These are phyloP conservation scores for Oppia nitens DNA, from an alignment of 1,140 invertebrate genomes.

Conservation along the genomic window DNA sequence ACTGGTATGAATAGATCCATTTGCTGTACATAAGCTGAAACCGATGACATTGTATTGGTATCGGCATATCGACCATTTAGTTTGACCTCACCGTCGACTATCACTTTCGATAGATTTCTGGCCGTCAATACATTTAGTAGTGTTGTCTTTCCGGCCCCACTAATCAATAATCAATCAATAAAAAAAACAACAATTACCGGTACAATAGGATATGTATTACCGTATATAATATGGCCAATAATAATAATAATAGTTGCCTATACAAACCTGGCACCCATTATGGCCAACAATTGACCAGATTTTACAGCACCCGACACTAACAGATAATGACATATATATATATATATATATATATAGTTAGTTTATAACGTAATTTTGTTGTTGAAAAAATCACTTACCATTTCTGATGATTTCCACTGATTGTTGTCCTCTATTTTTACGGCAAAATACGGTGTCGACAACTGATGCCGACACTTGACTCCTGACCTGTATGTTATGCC, in stretches of 20 bases:
- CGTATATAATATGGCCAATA: background rate
- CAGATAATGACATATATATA: too few species aligned
- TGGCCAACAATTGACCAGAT: constrained; percentile 71
- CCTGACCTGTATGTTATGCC: constrained; percentile 49
- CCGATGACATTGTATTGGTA: constrained; percentile 26
- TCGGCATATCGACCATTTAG: constrained; percentile 47
- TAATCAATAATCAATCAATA: background rate
- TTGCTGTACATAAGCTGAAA: constrained; percentile 89
- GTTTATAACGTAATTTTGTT: constrained; percentile 15
- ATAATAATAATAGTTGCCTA: background rate
- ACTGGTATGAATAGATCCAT: constrained; percentile 83
- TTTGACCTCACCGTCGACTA: constrained; percentile 43
- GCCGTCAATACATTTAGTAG: constrained; percentile 76
- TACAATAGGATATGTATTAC: background rate
- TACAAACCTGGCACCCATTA: constrained; percentile 64
- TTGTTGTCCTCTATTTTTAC: background rate
- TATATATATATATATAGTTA: too few species aligned
- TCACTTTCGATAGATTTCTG: constrained; percentile 48
- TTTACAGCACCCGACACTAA: constrained; percentile 67
- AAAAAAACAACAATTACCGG: too few species aligned
- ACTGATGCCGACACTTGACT: too few species aligned
- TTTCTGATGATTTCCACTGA: constrained; percentile 46
- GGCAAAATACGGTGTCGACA: constrained; percentile 21
- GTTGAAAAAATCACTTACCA: constrained; percentile 28
- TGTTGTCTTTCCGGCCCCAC: constrained; percentile 85